phyloP scores from a whole-genome alignment of 2,888 invertebrate genomes.

The Alentia gelatinosa region DNA sequence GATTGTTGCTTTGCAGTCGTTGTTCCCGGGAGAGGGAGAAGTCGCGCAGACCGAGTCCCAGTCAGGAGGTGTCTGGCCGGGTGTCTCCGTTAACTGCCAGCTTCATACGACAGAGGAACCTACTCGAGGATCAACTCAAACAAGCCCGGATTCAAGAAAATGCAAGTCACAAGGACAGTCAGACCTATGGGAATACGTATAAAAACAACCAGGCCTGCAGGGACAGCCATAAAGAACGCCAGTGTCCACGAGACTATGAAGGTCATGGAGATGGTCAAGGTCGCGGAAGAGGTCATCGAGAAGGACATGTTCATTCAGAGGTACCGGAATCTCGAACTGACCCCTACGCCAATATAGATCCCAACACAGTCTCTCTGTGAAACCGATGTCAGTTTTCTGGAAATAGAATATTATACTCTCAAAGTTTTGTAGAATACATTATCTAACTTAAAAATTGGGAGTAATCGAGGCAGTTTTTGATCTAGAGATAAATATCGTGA shows the following conservation, averaged over 20 bases:
- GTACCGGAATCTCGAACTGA: too few species aligned
- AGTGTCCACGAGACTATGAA: not conserved
- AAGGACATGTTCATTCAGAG: too few species aligned
- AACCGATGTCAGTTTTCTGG: too few species aligned
- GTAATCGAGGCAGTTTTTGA: too few species aligned
- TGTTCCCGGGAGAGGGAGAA: not conserved
- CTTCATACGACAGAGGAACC: not conserved
- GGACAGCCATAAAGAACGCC: not conserved
- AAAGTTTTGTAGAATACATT: too few species aligned
- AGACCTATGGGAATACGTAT: too few species aligned
- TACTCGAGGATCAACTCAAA: conserved; percentile 26
- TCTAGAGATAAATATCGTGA: too few species aligned
- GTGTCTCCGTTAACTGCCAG: conserved; percentile 6
- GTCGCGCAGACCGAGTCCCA: not conserved
- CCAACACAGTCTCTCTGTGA: too few species aligned
- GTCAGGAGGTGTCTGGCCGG: not conserved
- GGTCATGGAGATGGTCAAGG: not conserved
- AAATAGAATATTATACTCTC: too few species aligned
- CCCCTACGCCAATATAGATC: too few species aligned
- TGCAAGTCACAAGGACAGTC: not conserved
- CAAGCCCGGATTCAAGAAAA: not conserved
- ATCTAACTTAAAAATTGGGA: too few species aligned
- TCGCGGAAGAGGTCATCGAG: too few species aligned
- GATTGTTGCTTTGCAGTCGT: not conserved
- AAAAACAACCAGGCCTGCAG: not conserved